Conservation (phyloP, 1,140 invertebrate species). For the Cotesia typhae region DNA sequence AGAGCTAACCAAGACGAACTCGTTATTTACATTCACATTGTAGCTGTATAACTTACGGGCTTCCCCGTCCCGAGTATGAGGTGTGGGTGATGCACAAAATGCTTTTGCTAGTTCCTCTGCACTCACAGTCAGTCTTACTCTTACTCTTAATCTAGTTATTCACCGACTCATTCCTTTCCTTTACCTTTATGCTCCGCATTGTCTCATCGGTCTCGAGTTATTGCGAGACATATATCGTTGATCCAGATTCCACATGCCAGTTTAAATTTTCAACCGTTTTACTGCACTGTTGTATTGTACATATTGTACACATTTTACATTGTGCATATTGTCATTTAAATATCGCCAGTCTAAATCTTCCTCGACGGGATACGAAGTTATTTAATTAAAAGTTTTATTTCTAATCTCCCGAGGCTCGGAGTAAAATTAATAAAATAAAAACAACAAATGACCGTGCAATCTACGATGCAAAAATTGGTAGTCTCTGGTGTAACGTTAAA, state of each 20-base stretch:
- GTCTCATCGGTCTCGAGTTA: background rate
- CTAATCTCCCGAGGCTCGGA: too few relatives aligned
- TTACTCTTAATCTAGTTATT: background rate
- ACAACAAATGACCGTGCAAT: too few relatives aligned
- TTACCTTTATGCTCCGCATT: background rate
- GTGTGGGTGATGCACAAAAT: conserved; percentile 28
- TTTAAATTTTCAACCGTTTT: background rate
- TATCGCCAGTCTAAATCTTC: too few relatives aligned
- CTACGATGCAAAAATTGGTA: too few relatives aligned
- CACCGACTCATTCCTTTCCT: background rate
- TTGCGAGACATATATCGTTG: too few relatives aligned
- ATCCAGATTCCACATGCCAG: background rate
- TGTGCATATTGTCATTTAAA: too few relatives aligned
- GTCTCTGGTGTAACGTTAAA: too few relatives aligned
- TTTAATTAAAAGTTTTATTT: too few relatives aligned
- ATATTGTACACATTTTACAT: too few relatives aligned
- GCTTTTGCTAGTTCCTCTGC: background rate
- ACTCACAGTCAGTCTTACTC: conserved; percentile 8
- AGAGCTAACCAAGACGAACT: conserved; percentile 47
- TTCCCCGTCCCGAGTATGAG: background rate
- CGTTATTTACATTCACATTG: conserved; percentile 49
- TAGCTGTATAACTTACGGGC: background rate
- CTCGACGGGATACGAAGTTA: too few relatives aligned
- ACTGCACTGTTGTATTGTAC: background rate
- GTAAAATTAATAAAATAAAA: too few relatives aligned